Conservation (phyloP, 2,888 invertebrate genomes). For the Isoperla grammatica region DNA sequence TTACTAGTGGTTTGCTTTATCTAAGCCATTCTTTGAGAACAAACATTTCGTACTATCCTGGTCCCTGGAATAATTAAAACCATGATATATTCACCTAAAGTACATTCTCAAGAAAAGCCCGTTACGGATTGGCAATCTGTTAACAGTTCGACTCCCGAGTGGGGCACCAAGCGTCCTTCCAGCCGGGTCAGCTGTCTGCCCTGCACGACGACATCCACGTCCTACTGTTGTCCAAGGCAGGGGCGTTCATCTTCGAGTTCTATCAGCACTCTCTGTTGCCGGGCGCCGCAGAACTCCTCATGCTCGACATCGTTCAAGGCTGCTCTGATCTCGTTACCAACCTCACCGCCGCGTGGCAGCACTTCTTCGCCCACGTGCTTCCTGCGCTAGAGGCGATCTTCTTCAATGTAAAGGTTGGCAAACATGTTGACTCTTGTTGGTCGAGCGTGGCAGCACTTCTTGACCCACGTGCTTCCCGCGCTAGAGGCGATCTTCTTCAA, state of each 20-base stretch:
- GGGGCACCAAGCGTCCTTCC: constrained; percentile 1
- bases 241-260: constrained; percentile 30
- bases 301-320: constrained; percentile 13
- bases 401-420: constrained; percentile 26
- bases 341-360: constrained; percentile 21
- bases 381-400: constrained; percentile 29
- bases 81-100: no score
- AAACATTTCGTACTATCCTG: no score
- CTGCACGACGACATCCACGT: constrained; percentile 28
- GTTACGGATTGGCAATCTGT: no score
- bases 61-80: no score
- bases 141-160: constrained; percentile 4
- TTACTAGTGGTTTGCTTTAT: no score
- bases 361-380: constrained; percentile 28
- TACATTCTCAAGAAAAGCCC: no score
- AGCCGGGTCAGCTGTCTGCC: constrained; percentile 22
- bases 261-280: constrained; percentile 28
- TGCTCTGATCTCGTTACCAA: constrained; percentile 1
- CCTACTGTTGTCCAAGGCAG: constrained; percentile 28
- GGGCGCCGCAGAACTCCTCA: constrained; percentile 13
- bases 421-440: no score
- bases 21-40: no score
- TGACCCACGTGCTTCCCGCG: constrained; percentile 24
- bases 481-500: constrained; percentile 29
- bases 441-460: constrained; percentile 28